Evolutionary conservation across 2,797 vertebrate genomes (phyloP).

Genomic region (Onychomys leucogaster): DNA sequence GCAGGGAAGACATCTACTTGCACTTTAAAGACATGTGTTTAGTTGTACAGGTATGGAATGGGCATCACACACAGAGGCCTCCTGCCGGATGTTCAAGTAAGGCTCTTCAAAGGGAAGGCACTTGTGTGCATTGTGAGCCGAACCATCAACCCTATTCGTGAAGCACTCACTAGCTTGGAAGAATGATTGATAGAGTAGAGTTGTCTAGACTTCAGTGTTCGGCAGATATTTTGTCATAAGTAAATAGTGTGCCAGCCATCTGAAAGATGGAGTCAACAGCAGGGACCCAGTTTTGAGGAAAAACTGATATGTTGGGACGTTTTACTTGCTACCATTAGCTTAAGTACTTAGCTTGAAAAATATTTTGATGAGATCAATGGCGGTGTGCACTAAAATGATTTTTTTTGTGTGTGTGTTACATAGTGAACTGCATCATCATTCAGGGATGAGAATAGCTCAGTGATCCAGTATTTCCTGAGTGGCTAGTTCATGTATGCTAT

Average conservation of each 20-base stretch:
- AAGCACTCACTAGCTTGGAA: background rate
- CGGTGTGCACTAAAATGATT: background rate
- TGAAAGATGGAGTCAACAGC: background rate
- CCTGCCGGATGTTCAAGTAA: background rate
- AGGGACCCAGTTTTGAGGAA: background rate
- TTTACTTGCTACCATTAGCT: background rate
- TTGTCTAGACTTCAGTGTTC: background rate
- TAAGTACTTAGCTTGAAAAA: background rate
- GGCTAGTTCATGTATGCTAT: background rate
- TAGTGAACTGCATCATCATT: background rate
- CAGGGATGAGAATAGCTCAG: background rate
- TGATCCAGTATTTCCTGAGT: background rate
- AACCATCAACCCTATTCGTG: background rate
- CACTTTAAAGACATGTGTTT: background rate
- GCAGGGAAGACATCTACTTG: background rate
- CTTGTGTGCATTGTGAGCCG: background rate
- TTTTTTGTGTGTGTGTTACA: background rate
- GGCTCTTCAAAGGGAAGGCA: background rate
- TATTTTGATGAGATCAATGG: background rate
- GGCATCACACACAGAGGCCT: background rate
- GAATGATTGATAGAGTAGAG: background rate
- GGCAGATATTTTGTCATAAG: background rate
- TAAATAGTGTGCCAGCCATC: background rate
- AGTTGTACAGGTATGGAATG: background rate
- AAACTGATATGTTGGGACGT: background rate